Evolutionary conservation across 2,888 invertebrate species (phyloP).

Genomic region (Zygogramma bicolorata): DNA sequence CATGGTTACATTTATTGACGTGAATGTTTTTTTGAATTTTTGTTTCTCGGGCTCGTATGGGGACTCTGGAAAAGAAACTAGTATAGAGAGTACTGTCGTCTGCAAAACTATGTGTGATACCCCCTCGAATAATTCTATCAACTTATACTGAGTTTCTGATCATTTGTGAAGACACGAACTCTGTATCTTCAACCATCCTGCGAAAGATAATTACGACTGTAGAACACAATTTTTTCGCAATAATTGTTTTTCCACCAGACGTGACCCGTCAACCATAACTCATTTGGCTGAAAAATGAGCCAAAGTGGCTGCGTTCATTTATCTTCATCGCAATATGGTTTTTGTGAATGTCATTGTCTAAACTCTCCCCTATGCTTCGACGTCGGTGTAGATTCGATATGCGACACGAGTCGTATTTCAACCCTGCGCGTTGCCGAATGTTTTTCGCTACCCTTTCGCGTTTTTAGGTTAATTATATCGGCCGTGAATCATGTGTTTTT

Average conservation of each 20-base stretch:
- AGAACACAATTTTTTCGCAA: background rate
- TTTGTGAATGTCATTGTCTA: background rate
- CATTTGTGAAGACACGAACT: too few species aligned
- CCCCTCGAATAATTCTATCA: too few species aligned
- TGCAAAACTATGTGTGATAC: too few species aligned
- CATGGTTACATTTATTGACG: too few species aligned
- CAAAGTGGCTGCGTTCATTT: background rate
- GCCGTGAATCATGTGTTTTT: background rate
- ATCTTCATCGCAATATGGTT: slow-evolving; percentile 3
- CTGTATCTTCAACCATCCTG: too few species aligned
- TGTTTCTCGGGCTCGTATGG: too few species aligned
- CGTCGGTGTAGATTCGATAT: background rate
- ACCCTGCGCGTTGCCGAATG: background rate
- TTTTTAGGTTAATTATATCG: background rate
- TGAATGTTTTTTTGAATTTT: too few species aligned
- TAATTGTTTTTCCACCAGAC: background rate
- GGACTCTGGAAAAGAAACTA: too few species aligned
- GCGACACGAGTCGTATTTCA: background rate
- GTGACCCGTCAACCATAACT: background rate
- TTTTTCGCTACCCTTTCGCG: background rate
- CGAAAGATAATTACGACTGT: background rate
- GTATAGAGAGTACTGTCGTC: too few species aligned
- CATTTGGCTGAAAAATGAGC: slow-evolving; percentile 2
- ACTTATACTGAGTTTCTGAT: too few species aligned
- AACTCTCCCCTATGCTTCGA: background rate